Conservation (phyloP, 2,888 invertebrate genomes). For the Lasioglossum lativentre region DNA sequence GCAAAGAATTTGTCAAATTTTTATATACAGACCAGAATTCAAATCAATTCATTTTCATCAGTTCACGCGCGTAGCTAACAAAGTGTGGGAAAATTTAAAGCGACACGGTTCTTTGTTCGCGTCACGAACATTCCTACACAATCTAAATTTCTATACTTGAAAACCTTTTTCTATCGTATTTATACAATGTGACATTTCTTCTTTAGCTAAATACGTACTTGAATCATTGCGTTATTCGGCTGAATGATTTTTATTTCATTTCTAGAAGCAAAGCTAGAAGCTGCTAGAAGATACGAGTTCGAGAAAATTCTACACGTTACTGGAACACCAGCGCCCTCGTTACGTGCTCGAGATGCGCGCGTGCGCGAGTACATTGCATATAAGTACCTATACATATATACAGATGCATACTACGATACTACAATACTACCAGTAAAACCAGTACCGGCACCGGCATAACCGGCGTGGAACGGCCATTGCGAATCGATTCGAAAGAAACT, state of each 20-base stretch:
- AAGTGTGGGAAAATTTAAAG: conserved; percentile 4
- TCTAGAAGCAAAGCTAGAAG: neutral
- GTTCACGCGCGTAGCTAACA: neutral
- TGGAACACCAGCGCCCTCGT: conserved; percentile 7
- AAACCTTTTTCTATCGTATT: neutral
- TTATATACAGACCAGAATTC: too few species aligned
- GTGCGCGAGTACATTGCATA: conserved; percentile 17
- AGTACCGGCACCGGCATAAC: neutral
- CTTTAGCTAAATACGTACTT: neutral
- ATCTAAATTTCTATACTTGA: neutral
- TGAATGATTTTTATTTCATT: neutral
- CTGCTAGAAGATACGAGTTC: conserved; percentile 13
- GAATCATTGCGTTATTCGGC: neutral
- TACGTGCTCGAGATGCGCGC: neutral
- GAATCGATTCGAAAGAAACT: conserved; percentile 12
- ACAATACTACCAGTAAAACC: too few species aligned
- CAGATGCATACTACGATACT: too few species aligned
- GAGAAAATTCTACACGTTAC: conserved; percentile 20
- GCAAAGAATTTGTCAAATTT: neutral
- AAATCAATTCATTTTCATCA: neutral
- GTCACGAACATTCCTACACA: neutral
- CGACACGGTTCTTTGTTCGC: too few species aligned
- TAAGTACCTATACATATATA: too few species aligned
- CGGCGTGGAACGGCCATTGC: neutral
- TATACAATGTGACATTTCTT: neutral